phyloP scores from a whole-genome alignment of 2,797 vertebrate genomes.

The Halcyon smyrnensis region DNA sequence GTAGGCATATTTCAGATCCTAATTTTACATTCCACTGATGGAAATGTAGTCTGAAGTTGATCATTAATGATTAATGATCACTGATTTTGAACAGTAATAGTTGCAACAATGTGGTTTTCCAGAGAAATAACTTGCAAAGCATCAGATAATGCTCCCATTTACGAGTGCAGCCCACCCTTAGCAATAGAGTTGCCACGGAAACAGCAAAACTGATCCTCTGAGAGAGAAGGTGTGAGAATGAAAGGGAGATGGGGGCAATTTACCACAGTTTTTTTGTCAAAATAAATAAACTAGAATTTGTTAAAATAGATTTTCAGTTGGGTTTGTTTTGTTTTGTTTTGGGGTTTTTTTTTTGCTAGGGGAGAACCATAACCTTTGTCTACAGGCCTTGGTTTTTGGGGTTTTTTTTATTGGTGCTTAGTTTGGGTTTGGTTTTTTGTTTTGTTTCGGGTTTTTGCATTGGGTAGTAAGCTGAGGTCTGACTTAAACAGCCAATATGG shows the following conservation, averaged over 20 bases:
- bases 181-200: slow-evolving; percentile 80
- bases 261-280: slow-evolving; percentile 34
- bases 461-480: background rate
- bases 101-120: slow-evolving; percentile 25
- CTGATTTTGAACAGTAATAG: slow-evolving; percentile 1
- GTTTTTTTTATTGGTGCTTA: background rate
- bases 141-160: slow-evolving; percentile 62
- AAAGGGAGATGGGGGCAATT: slow-evolving; percentile 22
- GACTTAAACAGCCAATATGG: background rate
- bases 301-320: background rate
- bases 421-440: background rate
- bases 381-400: background rate
- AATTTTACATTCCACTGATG: background rate
- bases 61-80: background rate
- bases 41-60: background rate
- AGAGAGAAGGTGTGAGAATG: slow-evolving; percentile 21
- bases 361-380: background rate
- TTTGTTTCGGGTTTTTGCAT: background rate
- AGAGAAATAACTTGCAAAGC: slow-evolving; percentile 67
- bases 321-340: background rate
- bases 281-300: slow-evolving; percentile 31
- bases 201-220: slow-evolving; percentile 59
- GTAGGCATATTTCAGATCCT: background rate
- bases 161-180: slow-evolving; percentile 71
- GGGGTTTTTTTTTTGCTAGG: too few relatives aligned